Base-by-base conservation (phyloP, 2,797 vertebrate genomes). In the Apogon hyalosoma region DNA sequence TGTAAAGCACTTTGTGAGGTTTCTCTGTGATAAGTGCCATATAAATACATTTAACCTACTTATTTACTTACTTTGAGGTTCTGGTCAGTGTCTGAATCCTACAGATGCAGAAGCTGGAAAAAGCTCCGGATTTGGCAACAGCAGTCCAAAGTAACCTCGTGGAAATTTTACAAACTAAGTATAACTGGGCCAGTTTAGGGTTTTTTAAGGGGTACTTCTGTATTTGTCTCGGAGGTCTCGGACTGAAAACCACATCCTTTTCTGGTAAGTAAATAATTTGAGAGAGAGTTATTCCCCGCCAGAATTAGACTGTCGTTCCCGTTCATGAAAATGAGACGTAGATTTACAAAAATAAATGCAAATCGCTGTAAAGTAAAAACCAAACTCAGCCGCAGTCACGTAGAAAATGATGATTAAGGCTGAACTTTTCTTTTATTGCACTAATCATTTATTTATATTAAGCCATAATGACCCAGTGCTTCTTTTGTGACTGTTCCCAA, bases 201-300 rank as follows among this genome's bases (percentile, higher is more conserved):
- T 56, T 62, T 7, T 24, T 24, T 2, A 24, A 2, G 21, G 21
- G 21, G 13, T 12, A 70, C 62, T 73, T 79, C 75, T 80, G 13
- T 43, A 56, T 79, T 79, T 64, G 11, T 0, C 47, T 28, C 1
- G 2, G 36, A 50, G 54, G 56, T 56, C 14, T 6, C 2, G 6
- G 0, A 36, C 53, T 19, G 12, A 39, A 15, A 24, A 67, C 76
- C 76, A 82, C 80, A 72, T 84, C 79, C 83, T 70, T 11, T 73
- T 76, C 70, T 73, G 24, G 41, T 75, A 65, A 72, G 21, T 40
- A 41, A 40, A 59, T 47, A 24, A 47, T 36, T 42, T 4, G 18
- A 50, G 60, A 41, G 52, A 49, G 14, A 62, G 7, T 53, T 7
- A 16, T 41, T 14, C 0, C 28, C 18, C 3, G 13, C 36, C 45